A percentile compares a stretch with the other conserved stretches of the same genome.
These are phyloP conservation scores for Drosophila quinaria DNA, from an alignment of 2,888 invertebrate species.

Conservation along the genomic window DNA sequence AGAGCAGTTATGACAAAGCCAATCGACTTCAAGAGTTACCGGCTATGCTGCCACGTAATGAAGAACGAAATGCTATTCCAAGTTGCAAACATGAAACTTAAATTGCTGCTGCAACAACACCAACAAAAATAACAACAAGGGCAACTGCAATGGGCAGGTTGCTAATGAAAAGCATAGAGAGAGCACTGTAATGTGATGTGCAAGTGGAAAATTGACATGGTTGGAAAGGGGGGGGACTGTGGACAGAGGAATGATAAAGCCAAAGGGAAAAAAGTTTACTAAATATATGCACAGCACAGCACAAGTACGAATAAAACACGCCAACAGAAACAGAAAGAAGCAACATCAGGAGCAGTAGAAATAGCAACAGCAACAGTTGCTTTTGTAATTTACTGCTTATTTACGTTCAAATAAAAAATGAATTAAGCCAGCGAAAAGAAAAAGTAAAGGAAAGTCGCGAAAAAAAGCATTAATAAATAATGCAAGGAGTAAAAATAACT, in stretches of 20 bases:
- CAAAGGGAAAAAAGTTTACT: neutral
- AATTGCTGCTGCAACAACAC: slow-evolving; percentile 20
- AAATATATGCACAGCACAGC: slow-evolving; percentile 47
- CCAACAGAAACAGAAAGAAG: slow-evolving; percentile 15
- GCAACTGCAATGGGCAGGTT: slow-evolving; percentile 20
- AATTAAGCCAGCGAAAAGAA: slow-evolving; percentile 65
- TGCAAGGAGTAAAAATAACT: slow-evolving; percentile 33
- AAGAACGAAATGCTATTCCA: slow-evolving; percentile 20
- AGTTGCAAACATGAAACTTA: slow-evolving; percentile 40
- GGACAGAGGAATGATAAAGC: slow-evolving; percentile 32
- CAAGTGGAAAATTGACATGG: neutral
- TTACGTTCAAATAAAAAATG: slow-evolving; percentile 75
- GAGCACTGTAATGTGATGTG: slow-evolving; percentile 5
- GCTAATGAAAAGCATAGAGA: slow-evolving; percentile 39
- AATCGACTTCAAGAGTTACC: slow-evolving; percentile 9
- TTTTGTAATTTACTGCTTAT: slow-evolving; percentile 78
- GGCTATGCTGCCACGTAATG: slow-evolving; percentile 7
- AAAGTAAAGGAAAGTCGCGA: slow-evolving; percentile 7
- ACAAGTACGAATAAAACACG: slow-evolving; percentile 35
- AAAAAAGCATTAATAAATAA: slow-evolving; percentile 63
- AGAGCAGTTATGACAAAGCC: slow-evolving; percentile 33
- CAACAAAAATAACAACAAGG: slow-evolving; percentile 3
- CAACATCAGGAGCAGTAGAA: slow-evolving; percentile 16
- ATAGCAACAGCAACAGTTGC: slow-evolving; percentile 46
- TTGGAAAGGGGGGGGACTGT: slow-evolving; percentile 21